Conservation (phyloP, 2,113 vertebrate genomes). For the Cinclus mexicanus region DNA sequence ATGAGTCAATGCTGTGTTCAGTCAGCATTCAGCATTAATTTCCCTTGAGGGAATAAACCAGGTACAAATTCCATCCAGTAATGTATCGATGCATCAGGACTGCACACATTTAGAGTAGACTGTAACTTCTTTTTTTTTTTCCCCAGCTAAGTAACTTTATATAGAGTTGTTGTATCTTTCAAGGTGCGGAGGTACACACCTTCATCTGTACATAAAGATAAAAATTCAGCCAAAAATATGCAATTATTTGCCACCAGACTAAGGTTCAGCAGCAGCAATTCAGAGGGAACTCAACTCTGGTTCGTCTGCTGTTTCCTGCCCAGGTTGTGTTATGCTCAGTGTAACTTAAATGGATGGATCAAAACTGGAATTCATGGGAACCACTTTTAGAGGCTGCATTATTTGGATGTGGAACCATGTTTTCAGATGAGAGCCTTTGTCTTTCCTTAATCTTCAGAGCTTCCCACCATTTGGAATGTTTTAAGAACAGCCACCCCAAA, state of each 20-base stretch:
- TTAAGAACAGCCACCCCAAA: not conserved
- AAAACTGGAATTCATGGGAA: not conserved
- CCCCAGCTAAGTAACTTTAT: not conserved
- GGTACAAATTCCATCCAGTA: not conserved
- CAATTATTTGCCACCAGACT: not conserved
- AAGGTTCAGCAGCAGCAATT: not conserved
- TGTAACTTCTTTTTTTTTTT: not conserved
- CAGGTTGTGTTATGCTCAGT: not conserved
- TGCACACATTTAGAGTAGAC: not conserved
- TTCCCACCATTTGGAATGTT: not conserved
- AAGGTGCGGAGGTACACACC: not conserved
- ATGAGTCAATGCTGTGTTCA: not conserved
- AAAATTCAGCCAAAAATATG: not conserved
- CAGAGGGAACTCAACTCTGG: accelerated
- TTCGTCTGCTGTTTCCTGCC: not conserved
- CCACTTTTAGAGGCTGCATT: not conserved
- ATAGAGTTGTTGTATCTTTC: not conserved
- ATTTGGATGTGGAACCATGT: not conserved
- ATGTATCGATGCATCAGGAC: accelerated
- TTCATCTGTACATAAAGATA: not conserved
- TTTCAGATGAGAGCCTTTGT: not conserved
- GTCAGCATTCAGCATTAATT: not conserved
- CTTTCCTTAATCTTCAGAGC: not conserved
- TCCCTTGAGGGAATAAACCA: not conserved
- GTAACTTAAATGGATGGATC: not conserved